These are phyloP conservation scores for Torymus tubicola DNA, from an alignment of 2,888 invertebrate species.

Conservation along the genomic window DNA sequence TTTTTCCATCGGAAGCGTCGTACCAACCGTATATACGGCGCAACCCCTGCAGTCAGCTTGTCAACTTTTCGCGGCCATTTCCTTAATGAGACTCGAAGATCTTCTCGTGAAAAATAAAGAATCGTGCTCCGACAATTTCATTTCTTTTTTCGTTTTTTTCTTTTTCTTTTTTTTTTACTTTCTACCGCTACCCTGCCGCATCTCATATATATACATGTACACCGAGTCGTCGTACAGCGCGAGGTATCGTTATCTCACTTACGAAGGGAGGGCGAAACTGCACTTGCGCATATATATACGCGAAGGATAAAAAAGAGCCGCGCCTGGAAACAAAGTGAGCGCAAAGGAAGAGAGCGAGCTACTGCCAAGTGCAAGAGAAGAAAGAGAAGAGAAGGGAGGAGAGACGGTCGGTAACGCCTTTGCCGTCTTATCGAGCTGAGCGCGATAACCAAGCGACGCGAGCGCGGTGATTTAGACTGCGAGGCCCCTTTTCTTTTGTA, in stretches of 20 bases:
- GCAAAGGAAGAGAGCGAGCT: not conserved
- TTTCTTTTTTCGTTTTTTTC: too few relatives aligned
- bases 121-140: too few relatives aligned
- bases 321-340: too few relatives aligned
- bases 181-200: too few relatives aligned
- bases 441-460: not conserved
- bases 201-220: too few relatives aligned
- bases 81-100: conserved; percentile 30
- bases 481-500: too few relatives aligned
- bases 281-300: too few relatives aligned
- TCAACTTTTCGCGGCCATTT: conserved; percentile 20
- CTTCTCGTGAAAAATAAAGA: not conserved
- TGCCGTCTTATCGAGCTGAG: conserved; percentile 15
- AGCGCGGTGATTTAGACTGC: too few relatives aligned
- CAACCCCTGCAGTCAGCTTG: not conserved
- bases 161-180: too few relatives aligned
- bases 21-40: not conserved
- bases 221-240: too few relatives aligned
- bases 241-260: conserved; percentile 13
- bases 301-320: too few relatives aligned
- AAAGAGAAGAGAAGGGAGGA: not conserved
- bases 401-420: not conserved
- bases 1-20: not conserved
- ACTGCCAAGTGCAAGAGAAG: conserved; percentile 13
- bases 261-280: not conserved